Base-by-base conservation (phyloP, 2,888 invertebrate genomes). In the Synanthedon tipuliformis region DNA sequence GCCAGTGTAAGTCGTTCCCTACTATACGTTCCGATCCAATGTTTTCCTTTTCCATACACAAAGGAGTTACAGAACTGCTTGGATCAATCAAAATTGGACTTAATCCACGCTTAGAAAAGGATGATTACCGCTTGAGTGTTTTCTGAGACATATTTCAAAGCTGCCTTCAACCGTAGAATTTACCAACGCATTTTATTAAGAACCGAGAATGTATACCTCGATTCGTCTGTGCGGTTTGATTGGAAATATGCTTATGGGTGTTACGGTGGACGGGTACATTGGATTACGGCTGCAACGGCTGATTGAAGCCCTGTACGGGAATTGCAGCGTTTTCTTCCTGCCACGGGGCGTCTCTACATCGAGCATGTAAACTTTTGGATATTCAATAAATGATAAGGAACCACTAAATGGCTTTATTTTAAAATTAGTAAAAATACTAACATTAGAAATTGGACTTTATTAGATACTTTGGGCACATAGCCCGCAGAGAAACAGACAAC, bases 181-280 rank as follows among this genome's bases (percentile, higher is more conserved):
- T 70, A 78, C 74, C 75, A 75, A 81, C 76, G 81, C 81, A 79
- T 85, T 84, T 83, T 83, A 81, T 82, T 83, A 81, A 77, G 84
- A 78, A 78, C 71, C 63, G 68, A 68, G 73, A 73, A 75, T 72
- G 72, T 78, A 70, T 72, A 72, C 74, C 73, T 75, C 71, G 70
- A 69, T 75, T 73, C 68, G 63, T 73, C 66, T 70, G 70, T 75
- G 75, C 61, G 73, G 79, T 82, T 80, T 81, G 84, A 84, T 85
- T 83, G 82, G 78, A 75, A 83, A 80, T 82, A 83, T 82, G 81
- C 78, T 82, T 81, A 78, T 73, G 66, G 71, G 63, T 69, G 76
- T 75, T 74, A 71, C 69, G 62, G 61, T 63, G 63, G 62, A 56
- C 60, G 64, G 57, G 62, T 63, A 73, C 64, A 75, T 78, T 72